Evolutionary conservation across 2,113 vertebrate species (phyloP).

Genomic region (Larimichthys polyactis): DNA sequence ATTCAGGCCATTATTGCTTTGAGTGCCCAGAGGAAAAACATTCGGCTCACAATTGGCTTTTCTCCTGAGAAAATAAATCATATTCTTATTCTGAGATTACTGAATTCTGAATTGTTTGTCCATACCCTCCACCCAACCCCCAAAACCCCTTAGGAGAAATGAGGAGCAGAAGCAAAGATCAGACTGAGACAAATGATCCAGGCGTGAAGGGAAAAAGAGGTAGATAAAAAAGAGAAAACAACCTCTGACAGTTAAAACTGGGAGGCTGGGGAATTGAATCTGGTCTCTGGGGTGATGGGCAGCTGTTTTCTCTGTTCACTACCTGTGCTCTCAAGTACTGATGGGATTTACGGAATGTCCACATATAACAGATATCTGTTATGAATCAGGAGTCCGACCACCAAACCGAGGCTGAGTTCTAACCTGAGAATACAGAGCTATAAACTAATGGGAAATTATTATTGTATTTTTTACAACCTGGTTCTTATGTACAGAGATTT

Average conservation of each 20-base stretch:
- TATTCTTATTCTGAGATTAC: constrained; percentile 52
- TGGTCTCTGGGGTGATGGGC: constrained; percentile 44
- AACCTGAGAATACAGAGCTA: neutral
- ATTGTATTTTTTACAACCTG: neutral
- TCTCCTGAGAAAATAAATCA: constrained; percentile 42
- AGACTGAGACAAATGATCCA: constrained; percentile 58
- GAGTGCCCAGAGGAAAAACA: constrained; percentile 18
- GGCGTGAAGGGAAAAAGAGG: constrained; percentile 18
- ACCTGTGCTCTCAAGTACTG: constrained; percentile 17
- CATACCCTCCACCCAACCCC: neutral
- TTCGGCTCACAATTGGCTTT: constrained; percentile 16
- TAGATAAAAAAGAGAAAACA: constrained; percentile 33
- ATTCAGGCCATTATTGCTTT: constrained; percentile 35
- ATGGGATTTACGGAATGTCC: constrained; percentile 30
- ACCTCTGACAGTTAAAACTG: constrained; percentile 49
- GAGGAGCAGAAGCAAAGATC: constrained; percentile 43
- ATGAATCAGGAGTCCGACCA: constrained; percentile 29
- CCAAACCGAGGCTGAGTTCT: neutral
- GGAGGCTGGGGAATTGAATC: constrained; percentile 43
- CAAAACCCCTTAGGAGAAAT: constrained; percentile 34
- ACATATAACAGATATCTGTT: constrained; percentile 35
- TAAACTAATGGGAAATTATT: neutral
- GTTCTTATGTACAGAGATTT: neutral
- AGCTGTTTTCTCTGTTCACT: constrained; percentile 48
- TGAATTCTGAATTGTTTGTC: constrained; percentile 56